Percentiles rank a stretch among this genome's conserved stretches.
Evolutionary conservation across 2,113 vertebrate species (phyloP).

Genomic region (Sylvilagus bachmani): DNA sequence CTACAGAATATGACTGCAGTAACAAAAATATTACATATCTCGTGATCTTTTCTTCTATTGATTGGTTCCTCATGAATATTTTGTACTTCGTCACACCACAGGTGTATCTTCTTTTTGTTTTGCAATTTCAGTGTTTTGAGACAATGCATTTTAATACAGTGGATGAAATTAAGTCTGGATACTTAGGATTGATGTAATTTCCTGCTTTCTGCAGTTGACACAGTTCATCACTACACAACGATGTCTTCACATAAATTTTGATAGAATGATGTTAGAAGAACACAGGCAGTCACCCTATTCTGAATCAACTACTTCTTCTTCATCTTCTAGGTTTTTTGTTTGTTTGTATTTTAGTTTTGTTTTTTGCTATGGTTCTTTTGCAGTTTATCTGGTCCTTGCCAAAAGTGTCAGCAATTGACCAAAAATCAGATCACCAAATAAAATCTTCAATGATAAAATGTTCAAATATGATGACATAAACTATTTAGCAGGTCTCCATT

Average conservation of each 20-base stretch:
- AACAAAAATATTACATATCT: no score
- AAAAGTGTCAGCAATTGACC: neutral
- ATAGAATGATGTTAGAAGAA: neutral
- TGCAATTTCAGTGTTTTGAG: neutral
- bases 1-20: accelerated
- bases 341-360: neutral
- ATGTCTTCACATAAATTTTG: neutral
- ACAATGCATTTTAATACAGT: neutral
- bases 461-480: neutral
- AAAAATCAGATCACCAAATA: neutral
- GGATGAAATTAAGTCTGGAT: neutral
- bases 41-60: no score
- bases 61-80: neutral
- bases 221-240: neutral
- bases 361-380: neutral
- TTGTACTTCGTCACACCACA: neutral
- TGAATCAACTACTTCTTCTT: no score
- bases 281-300: no score
- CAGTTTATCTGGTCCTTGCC: neutral
- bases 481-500: neutral
- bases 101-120: neutral
- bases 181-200: neutral
- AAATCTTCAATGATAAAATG: neutral
- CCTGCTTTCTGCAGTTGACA: neutral
- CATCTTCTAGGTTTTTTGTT: no score